Base-by-base conservation (phyloP, 2,888 invertebrate genomes). In the Cryptus armator region DNA sequence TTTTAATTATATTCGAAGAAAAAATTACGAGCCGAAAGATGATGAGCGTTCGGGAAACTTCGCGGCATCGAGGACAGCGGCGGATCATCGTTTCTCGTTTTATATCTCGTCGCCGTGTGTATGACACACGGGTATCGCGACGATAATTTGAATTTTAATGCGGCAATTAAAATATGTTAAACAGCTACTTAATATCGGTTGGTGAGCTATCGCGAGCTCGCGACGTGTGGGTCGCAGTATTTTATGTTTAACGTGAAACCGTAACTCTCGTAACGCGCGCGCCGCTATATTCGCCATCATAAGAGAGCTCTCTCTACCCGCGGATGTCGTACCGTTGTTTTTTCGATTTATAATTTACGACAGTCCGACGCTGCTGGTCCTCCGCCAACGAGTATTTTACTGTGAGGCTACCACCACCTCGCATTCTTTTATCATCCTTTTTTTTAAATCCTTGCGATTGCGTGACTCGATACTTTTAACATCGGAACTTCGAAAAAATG, bases 161-260 rank as follows among this genome's bases (percentile, higher is more conserved):
- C 85, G 86, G 89, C 90, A 91, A 92, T 92, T 92, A 91, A 92
- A 92, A 92, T 92, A 92, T 92, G 91, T 90, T 92, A 92, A 92
- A 88, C 87, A 90, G 91, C 91, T 90, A 90, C 90, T 90, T 91
- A 91, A 91, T 90, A 91, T 88, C 87, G 75, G 59, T 76, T 75
- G 75, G 62, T 81, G 70, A 84, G 70, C 78, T 70, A 48, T 68
- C 59, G 72, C 71, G 66, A 71, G 71, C 29, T 32, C 74, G 78
- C 83, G 88, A 87, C 89, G 84, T 83, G 89, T 83, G 89, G 89
- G 86, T 88, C 88, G 90, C 88, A 89, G 89, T 87, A 89, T 91
- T 91, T 92, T 90, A 92, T 90, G 88, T 91, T 92, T 91, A 92
- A 92, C 91, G 89, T 90, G 91, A 92, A 92, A 91, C 88, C 92